Evolutionary conservation across 37 sponge, comb jelly and placozoan species (phyloP).

Genomic region (Aplysina aerophoba): DNA sequence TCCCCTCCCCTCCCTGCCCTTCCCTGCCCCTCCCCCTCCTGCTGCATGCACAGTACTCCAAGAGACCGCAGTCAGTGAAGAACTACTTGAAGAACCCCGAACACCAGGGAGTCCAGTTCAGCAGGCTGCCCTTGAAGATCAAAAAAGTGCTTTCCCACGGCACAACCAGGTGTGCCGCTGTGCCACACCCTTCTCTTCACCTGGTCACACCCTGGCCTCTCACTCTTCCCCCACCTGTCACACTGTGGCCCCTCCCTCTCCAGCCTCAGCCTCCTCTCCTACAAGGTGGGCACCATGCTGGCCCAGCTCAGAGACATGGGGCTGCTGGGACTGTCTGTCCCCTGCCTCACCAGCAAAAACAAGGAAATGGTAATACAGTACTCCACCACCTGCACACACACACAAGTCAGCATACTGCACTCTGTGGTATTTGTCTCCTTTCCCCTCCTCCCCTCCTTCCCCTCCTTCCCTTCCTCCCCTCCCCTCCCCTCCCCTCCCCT

Average conservation of each 20-base stretch:
- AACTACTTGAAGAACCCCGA: no score
- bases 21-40: slow-evolving; percentile 23
- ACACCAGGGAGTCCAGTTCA: neutral
- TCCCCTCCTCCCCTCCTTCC: neutral
- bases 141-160: neutral
- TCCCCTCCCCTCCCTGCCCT: no score
- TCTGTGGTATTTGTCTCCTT: neutral
- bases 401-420: neutral
- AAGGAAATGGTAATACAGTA: neutral
- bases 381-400: slow-evolving; percentile 1
- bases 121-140: neutral
- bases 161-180: no score
- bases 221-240: neutral
- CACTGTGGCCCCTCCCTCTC: neutral
- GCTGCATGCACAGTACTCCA: slow-evolving; percentile 21
- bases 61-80: no score
- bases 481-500: slow-evolving; percentile 4
- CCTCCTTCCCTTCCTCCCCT: neutral
- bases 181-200: no score
- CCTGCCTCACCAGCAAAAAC: neutral
- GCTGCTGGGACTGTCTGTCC: neutral
- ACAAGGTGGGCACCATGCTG: neutral
- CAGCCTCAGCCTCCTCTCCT: slow-evolving; percentile 9
- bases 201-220: no score
- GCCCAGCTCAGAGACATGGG: neutral